Percentiles rank a stretch among this genome's conserved stretches.
phyloP scores from a whole-genome alignment of 2,113 vertebrate genomes.

The Uria lomvia region DNA sequence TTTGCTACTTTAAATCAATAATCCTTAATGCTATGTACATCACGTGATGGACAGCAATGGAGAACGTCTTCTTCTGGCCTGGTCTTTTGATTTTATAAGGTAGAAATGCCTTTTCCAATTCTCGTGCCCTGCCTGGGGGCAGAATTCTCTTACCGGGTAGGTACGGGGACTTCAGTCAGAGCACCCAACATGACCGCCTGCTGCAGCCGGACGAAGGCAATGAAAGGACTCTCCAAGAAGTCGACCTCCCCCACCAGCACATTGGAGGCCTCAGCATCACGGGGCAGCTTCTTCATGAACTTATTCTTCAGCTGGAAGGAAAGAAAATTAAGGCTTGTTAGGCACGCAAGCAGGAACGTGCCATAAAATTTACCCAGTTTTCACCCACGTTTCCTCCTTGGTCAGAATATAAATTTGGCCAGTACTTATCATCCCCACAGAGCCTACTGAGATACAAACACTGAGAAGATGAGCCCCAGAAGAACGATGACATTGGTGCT shows the following conservation, averaged over 20 bases:
- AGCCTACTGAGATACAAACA: not conserved
- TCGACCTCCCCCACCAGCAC: conserved; percentile 97
- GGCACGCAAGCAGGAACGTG: not conserved
- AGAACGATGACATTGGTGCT: not conserved
- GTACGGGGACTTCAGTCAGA: conserved; percentile 94
- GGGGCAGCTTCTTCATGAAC: conserved; percentile 98
- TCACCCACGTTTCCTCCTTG: not conserved
- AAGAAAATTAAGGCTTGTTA: not conserved
- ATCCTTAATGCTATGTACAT: accelerated
- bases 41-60: accelerated
- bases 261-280: conserved; percentile 96
- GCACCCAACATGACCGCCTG: conserved; percentile 97
- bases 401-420: not conserved
- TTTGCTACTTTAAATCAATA: not conserved
- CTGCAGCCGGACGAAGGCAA: conserved; percentile 94
- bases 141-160: conserved; percentile 83
- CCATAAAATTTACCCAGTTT: not conserved
- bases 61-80: too few species aligned
- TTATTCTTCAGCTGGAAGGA: conserved; percentile 91
- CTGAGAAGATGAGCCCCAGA: not conserved
- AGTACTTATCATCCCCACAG: accelerated
- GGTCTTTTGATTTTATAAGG: not conserved
- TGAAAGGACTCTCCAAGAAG: conserved; percentile 91
- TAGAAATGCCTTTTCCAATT: not conserved
- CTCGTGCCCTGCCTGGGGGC: too few species aligned